phyloP scores from a whole-genome alignment of 2,888 invertebrate genomes.

The Lasiommata megera region DNA sequence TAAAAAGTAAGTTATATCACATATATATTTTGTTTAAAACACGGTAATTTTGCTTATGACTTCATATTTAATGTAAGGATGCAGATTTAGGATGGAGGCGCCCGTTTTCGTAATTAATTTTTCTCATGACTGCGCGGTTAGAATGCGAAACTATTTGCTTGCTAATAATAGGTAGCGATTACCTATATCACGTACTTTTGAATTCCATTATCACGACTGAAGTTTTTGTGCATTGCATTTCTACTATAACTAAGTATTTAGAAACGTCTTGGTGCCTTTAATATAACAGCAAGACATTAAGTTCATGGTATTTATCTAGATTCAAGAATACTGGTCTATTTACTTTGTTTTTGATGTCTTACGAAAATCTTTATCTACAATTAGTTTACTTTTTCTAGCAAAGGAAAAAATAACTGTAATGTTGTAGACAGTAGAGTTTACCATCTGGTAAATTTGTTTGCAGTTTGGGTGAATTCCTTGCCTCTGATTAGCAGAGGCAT shows the following conservation, averaged over 20 bases:
- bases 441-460: conserved; percentile 19
- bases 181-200: neutral
- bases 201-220: conserved; percentile 26
- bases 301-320: neutral
- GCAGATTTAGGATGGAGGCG: too few relatives aligned
- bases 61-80: too few relatives aligned
- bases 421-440: conserved; percentile 19
- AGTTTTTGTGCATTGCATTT: conserved; percentile 26
- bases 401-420: neutral
- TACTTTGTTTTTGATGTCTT: neutral
- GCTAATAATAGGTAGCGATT: conserved; percentile 8
- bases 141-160: conserved; percentile 15
- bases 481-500: conserved; percentile 77
- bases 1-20: too few relatives aligned
- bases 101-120: too few relatives aligned
- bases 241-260: conserved; percentile 9
- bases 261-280: conserved; percentile 20
- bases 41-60: too few relatives aligned
- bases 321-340: too few relatives aligned
- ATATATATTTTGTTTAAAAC: too few relatives aligned
- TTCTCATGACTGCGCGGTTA: conserved; percentile 30
- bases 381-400: neutral
- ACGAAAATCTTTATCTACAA: neutral
- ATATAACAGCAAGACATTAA: conserved; percentile 13
- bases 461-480: conserved; percentile 63